Evolutionary conservation across 1,140 invertebrate genomes (phyloP).

Genomic region (Bactericera cockerelli): DNA sequence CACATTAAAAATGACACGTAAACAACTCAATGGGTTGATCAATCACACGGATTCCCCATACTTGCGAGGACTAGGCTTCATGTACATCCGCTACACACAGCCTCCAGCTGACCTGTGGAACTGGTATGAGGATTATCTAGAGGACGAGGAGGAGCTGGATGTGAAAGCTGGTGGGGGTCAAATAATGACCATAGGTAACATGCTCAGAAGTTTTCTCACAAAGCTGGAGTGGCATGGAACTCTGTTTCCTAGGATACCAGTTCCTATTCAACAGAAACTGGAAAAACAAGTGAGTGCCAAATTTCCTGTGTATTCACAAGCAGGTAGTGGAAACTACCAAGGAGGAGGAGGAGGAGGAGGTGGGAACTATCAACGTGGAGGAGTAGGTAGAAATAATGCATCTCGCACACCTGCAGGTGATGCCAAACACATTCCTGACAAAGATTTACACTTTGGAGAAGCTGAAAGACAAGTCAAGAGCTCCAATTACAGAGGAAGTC

Average conservation of each 20-base stretch:
- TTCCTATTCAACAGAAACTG: conserved; percentile 83
- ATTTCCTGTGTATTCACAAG: conserved; percentile 32
- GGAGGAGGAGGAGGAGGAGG: conserved; percentile 30
- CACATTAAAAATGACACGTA: conserved; percentile 87
- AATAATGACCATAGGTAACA: conserved; percentile 82
- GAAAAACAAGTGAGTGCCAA: conserved; percentile 52
- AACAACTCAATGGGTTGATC: conserved; percentile 90
- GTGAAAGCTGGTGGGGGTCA: conserved; percentile 94
- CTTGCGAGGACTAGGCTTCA: conserved; percentile 90
- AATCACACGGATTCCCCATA: conserved; percentile 94
- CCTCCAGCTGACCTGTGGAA: conserved; percentile 87
- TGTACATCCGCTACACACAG: conserved; percentile 91
- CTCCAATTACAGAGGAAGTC: too few species aligned
- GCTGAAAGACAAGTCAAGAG: conserved; percentile 24
- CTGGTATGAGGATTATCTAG: conserved; percentile 93
- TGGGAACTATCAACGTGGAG: conserved; percentile 26
- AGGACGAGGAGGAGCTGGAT: conserved; percentile 92
- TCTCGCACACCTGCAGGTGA: conserved; percentile 17
- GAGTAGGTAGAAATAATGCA: too few species aligned
- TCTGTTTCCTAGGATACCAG: conserved; percentile 96
- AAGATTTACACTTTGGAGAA: conserved; percentile 36
- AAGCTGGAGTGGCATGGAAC: conserved; percentile 98
- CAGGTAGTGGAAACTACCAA: conserved; percentile 29
- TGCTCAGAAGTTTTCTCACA: conserved; percentile 82
- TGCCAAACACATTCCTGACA: conserved; percentile 34